These are phyloP conservation scores for Coregonus ussuriensis DNA, from an alignment of 2,797 vertebrate species.

Conservation along the genomic window DNA sequence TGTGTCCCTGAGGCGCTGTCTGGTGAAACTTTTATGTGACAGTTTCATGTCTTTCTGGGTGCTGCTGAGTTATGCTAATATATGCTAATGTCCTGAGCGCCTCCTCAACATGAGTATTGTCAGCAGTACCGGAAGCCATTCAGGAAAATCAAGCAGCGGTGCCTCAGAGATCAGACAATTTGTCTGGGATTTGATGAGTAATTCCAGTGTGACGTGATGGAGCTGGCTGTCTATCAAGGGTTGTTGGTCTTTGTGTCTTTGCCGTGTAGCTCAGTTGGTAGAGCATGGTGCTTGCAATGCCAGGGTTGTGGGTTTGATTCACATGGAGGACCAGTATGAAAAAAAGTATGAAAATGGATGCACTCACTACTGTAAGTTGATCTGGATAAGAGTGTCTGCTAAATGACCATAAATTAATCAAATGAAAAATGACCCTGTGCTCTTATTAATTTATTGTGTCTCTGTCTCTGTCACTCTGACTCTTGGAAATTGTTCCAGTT, in stretches of 20 bases:
- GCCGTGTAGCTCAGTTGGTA: not conserved
- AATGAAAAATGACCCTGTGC: not conserved
- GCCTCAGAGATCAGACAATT: not conserved
- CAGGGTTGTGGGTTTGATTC: too few relatives aligned
- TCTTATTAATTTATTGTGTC: not conserved
- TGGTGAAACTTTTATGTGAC: conserved; percentile 27
- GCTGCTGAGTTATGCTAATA: conserved; percentile 10
- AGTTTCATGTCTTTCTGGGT: not conserved
- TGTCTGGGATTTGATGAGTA: not conserved
- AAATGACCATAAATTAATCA: too few relatives aligned
- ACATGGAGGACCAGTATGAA: too few relatives aligned
- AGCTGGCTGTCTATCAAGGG: not conserved
- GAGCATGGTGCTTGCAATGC: too few relatives aligned
- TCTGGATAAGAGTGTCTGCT: too few relatives aligned
- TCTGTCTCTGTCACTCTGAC: not conserved
- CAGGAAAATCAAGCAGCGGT: not conserved
- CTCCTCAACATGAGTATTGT: not conserved
- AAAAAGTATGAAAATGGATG: too few relatives aligned
- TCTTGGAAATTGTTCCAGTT: not conserved
- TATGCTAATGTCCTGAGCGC: not conserved
- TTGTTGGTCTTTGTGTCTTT: not conserved
- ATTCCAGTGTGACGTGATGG: not conserved
- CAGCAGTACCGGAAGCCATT: not conserved
- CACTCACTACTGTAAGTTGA: too few relatives aligned
- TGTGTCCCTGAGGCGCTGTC: conserved; percentile 16